phyloP scores from a whole-genome alignment of 2,797 vertebrate species.

The Sebastes kiyomatsui region DNA sequence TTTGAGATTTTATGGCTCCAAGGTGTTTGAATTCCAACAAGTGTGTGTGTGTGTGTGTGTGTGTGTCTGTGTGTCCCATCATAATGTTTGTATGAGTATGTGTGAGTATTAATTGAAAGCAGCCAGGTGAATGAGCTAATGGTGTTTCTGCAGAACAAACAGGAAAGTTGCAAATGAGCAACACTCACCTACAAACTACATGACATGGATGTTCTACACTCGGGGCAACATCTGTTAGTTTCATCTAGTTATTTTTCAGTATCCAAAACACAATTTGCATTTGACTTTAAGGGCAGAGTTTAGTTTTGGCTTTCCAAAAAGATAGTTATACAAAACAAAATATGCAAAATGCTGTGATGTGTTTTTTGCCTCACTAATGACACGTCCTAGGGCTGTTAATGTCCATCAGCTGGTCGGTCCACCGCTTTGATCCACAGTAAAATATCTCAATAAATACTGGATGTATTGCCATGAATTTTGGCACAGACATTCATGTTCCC shows the following conservation, averaged over 20 bases:
- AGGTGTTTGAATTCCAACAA: constrained; percentile 13
- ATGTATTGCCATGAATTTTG: not conserved
- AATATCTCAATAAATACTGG: not conserved
- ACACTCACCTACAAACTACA: not conserved
- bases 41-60: constrained; percentile 6
- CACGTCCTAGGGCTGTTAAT: not conserved
- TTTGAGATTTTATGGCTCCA: constrained; percentile 6
- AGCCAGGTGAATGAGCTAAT: not conserved
- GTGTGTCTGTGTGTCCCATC: not conserved
- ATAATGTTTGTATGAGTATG: not conserved
- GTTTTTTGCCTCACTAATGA: not conserved
- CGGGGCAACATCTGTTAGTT: not conserved
- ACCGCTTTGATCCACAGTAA: not conserved
- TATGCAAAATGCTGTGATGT: not conserved
- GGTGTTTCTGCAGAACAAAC: not conserved
- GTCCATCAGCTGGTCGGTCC: not conserved
- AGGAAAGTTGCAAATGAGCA: not conserved
- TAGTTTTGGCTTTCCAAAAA: not conserved
- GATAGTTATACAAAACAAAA: not conserved
- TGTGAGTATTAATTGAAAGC: constrained; percentile 21
- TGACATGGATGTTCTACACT: not conserved
- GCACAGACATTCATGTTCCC: not conserved
- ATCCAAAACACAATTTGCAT: not conserved
- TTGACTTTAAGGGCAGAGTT: not conserved
- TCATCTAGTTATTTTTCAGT: not conserved